Evolutionary conservation across 1,140 invertebrate genomes (phyloP), one percentile per base, ranked within the genome.

Genomic region (Trachelipus rathkii): DNA sequence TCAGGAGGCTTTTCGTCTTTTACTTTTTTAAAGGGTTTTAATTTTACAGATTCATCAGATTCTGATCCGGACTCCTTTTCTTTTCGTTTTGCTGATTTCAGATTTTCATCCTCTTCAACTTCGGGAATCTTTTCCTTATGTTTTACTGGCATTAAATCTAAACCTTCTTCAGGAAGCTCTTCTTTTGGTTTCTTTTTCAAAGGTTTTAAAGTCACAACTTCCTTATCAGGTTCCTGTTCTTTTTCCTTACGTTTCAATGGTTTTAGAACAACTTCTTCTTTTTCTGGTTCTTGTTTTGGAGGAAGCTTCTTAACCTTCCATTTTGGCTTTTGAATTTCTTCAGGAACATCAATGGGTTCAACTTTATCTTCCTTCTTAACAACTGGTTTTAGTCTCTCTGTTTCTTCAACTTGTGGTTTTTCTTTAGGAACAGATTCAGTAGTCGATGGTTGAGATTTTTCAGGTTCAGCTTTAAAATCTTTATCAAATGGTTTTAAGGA

Each of bases 181-280:
- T 33, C 33, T 33, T 6, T 33, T 33, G 33, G 33, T 33, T 86
- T 83, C 76, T 85, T 84, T 9, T 84, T 84, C 6, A 79, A 53
- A 0, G 85, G 84, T 77, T 87, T 87, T 7, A 88, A 82, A 10
- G 82, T 82, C 77, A 84, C 83, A 72, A 86, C 84, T 77, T 87
- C 85, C 77, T 71, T 72, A 67, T 79, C 23, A 44, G 66, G 66
- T 13, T 75, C 71, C 46, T 70, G 77, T 33, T 84, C 85, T 76
- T 44, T 78, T 21, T 77, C 77, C 44, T 21, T 73, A 24, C 73
- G 72, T n/a, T n/a, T 78, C 66, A 80, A 67, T 15, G 81, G 81
- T 74, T 77, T 77, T 50, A 71, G 66, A 10, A 43, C 21, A 15
- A 80, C 71, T 8, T 46, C 50, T 53, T 77, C 71, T 80, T 82